Conservation (phyloP, 2,797 vertebrate species). For the Molossus molossus region DNA sequence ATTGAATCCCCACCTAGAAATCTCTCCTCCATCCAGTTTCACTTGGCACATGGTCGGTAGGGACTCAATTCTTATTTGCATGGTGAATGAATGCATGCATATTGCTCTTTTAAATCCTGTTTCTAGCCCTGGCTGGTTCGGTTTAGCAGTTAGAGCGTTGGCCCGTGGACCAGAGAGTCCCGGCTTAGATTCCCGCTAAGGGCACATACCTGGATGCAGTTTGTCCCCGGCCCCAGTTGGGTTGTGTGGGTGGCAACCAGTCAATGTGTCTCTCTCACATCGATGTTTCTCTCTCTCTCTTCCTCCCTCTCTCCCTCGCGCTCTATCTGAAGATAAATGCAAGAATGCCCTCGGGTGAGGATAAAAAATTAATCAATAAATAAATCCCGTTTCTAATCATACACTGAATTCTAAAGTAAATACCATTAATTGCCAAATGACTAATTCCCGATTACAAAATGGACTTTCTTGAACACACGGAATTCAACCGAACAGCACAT, state of each 20-base stretch:
- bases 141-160: no score
- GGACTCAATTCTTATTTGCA: not conserved
- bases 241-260: no score
- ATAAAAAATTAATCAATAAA: no score
- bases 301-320: no score
- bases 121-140: not conserved
- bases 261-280: no score
- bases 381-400: conserved; percentile 33
- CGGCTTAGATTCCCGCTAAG: no score
- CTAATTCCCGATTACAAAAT: conserved; percentile 52
- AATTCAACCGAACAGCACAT: conserved; percentile 26
- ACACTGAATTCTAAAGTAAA: conserved; percentile 54
- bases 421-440: conserved; percentile 68
- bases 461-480: not conserved
- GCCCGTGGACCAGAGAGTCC: no score
- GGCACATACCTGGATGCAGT: no score
- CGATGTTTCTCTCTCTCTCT: no score
- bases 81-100: not conserved
- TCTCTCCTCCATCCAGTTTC: not conserved
- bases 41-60: not conserved
- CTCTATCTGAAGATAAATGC: no score
- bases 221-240: no score
- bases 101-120: not conserved
- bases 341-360: no score
- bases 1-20: not conserved